Percentiles rank a stretch among this genome's conserved stretches.
phyloP scores from a whole-genome alignment of 2,888 invertebrate species.

The Cantharis rustica region DNA sequence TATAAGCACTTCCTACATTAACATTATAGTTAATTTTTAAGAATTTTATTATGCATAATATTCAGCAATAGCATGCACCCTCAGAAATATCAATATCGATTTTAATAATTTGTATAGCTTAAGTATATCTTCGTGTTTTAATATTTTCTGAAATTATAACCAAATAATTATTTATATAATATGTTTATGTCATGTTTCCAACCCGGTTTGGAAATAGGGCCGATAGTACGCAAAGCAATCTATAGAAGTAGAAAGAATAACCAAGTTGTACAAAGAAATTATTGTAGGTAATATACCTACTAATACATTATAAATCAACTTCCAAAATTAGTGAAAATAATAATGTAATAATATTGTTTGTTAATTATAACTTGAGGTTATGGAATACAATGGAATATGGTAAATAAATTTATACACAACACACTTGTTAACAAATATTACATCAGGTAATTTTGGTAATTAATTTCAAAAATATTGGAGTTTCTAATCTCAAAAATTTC shows the following conservation, averaged over 20 bases:
- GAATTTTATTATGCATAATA: constrained; percentile 1
- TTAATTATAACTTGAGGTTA: no score
- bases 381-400: no score
- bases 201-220: not conserved
- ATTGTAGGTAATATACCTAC: no score
- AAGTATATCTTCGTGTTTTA: not conserved
- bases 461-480: no score
- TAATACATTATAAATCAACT: no score
- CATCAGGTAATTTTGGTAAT: no score
- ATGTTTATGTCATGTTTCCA: not conserved
- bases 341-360: no score
- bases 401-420: no score
- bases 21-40: not conserved
- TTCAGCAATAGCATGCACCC: constrained; percentile 1
- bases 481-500: no score
- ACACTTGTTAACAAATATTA: no score
- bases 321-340: no score
- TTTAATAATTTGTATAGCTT: not conserved
- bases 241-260: not conserved
- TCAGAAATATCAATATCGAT: not conserved
- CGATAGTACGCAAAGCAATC: not conserved
- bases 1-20: not conserved
- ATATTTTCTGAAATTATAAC: not conserved
- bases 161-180: not conserved
- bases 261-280: not conserved